Conservation (phyloP, 2,888 invertebrate genomes). For the Ashinkailepas kermadecensis region DNA sequence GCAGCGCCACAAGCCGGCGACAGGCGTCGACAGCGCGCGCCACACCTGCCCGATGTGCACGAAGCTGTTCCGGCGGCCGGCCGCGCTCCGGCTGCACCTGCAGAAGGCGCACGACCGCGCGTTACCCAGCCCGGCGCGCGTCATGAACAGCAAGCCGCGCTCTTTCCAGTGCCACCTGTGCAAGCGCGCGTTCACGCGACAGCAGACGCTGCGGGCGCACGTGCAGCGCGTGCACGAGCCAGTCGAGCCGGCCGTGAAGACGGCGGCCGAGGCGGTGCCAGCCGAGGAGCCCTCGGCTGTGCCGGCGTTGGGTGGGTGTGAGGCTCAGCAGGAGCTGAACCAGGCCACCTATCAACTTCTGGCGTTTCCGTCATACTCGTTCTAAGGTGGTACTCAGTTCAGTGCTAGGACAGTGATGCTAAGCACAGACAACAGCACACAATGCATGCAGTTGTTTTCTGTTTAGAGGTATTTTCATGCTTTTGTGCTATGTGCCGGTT, state of each 20-base stretch:
- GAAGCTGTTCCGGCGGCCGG: slow-evolving; percentile 34
- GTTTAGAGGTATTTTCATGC: too few species aligned
- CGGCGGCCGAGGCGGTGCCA: background rate
- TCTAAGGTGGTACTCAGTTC: background rate
- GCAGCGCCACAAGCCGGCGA: slow-evolving; percentile 34
- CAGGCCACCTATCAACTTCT: background rate
- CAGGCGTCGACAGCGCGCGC: slow-evolving; percentile 31
- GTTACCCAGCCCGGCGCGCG: background rate
- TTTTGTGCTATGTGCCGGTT: too few species aligned
- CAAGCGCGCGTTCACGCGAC: background rate
- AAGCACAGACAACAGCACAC: too few species aligned
- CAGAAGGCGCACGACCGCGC: slow-evolving; percentile 24
- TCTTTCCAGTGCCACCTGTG: slow-evolving; percentile 12
- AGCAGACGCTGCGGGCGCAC: slow-evolving; percentile 14
- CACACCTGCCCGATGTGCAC: slow-evolving; percentile 34
- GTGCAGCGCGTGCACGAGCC: background rate
- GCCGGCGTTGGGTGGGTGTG: background rate
- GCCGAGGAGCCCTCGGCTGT: background rate
- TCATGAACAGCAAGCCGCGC: background rate
- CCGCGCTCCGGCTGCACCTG: slow-evolving; percentile 34
- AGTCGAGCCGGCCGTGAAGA: background rate
- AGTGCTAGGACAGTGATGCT: too few species aligned
- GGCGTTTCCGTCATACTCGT: background rate
- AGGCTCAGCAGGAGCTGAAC: background rate
- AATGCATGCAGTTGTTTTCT: too few species aligned